Evolutionary conservation across 2,797 vertebrate species (phyloP).

Genomic region (Anisognathus igniventris): DNA sequence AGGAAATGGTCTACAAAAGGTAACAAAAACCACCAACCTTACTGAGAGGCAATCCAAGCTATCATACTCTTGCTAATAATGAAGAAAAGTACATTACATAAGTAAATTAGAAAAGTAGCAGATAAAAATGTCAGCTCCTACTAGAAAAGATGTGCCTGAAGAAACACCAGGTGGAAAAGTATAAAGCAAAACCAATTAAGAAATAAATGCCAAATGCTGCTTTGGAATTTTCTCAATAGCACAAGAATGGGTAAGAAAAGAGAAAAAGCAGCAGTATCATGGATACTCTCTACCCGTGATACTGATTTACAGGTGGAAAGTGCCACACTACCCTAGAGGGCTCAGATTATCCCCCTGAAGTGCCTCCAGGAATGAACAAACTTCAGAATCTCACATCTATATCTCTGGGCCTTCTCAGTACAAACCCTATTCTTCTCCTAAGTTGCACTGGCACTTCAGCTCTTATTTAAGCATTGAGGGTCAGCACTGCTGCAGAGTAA

Average conservation of each 20-base stretch:
- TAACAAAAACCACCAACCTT: not conserved
- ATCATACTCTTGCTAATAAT: not conserved
- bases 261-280: not conserved
- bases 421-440: not conserved
- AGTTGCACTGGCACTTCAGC: not conserved
- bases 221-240: not conserved
- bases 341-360: not conserved
- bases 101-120: not conserved
- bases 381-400: not conserved
- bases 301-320: not conserved
- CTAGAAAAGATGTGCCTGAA: not conserved
- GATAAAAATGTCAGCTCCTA: not conserved
- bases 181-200: not conserved
- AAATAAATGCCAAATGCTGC: not conserved
- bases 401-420: not conserved
- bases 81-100: not conserved
- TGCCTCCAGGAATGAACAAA: not conserved
- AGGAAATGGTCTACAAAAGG: not conserved
- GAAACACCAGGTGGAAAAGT: not conserved
- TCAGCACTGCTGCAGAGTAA: not conserved
- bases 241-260: not conserved
- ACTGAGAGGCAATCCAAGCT: not conserved
- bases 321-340: too few species aligned
- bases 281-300: not conserved
- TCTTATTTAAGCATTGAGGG: not conserved